phyloP scores from a whole-genome alignment of 1,140 invertebrate species.

The Microplitis demolitor region DNA sequence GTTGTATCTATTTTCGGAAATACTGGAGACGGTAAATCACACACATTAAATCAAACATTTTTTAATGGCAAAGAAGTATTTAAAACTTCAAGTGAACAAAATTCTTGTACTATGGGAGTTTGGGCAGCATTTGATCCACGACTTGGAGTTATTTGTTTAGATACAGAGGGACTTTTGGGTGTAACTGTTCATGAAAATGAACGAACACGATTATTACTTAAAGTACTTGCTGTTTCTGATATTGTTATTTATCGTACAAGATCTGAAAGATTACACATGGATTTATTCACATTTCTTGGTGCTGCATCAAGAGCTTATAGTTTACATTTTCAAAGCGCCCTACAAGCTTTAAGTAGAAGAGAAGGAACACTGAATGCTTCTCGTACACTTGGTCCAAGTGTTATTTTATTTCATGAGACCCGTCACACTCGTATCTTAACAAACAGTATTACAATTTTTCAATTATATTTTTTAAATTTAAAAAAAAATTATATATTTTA shows the following conservation, averaged over 20 bases:
- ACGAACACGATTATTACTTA: constrained; percentile 73
- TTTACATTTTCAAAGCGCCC: constrained; percentile 73
- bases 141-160: constrained; percentile 73
- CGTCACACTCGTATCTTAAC: constrained; percentile 69
- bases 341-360: constrained; percentile 65
- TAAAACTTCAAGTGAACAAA: constrained; percentile 73
- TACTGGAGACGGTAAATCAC: constrained; percentile 85
- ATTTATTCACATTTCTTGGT: constrained; percentile 82
- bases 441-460: constrained; percentile 42
- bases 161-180: constrained; percentile 79
- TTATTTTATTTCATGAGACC: constrained; percentile 85
- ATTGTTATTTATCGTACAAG: constrained; percentile 81
- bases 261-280: constrained; percentile 77
- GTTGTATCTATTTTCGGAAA: constrained; percentile 89
- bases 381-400: constrained; percentile 71
- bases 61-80: constrained; percentile 79
- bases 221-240: constrained; percentile 79
- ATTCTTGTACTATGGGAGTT: constrained; percentile 79
- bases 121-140: constrained; percentile 77
- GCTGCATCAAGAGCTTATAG: constrained; percentile 78
- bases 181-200: constrained; percentile 72
- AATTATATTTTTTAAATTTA: too few relatives aligned
- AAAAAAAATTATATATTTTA: too few relatives aligned
- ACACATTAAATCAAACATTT: constrained; percentile 81
- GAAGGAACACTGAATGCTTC: constrained; percentile 59